Base-by-base conservation (phyloP, 2,888 invertebrate species). In the Napeogenes inachia region DNA sequence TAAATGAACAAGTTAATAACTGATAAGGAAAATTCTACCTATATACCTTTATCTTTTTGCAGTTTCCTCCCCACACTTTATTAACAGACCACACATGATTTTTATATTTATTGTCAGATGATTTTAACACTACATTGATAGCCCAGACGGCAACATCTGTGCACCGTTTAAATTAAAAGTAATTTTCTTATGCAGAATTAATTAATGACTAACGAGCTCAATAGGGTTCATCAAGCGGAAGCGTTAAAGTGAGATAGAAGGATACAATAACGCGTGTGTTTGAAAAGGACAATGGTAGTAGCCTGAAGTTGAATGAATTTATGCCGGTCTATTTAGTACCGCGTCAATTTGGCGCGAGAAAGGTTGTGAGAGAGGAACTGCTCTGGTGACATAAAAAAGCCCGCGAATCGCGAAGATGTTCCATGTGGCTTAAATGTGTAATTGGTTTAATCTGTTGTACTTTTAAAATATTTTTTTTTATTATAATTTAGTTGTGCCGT, bases 181-280 rank as follows among this genome's bases (percentile, higher is more conserved):
- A 88, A 88, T 89, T 90, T 89, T 89, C 89, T 88, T 90, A 89
- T 89, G 89, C 89, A 87, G 89, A 88, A 89, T 89, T 89, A 89
- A 90, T 89, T 89, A 90, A 89, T 89, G 87, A 89, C 89, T 89
- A 90, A 89, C 89, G 87, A 90, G 89, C 89, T 87, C 87, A 89
- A 89, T 89, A 87, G 89, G 86, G 87, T 88, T 87, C 88, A 84
- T 90, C 87, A 88, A 78, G 89, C 89, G 89, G 89, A 89, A 88
- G 87, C 84, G 82, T 68, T 71, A 55, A 74, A 85, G 60, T 53
- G 79, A 70, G 84, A 85, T 62, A 65, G 64, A 61, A 45, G 21
- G 59, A 80, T 74, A 46, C 58, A 35, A 57, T 45, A 68, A 66
- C 10, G 46, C 56, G 6, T 54, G 45, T 54, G 79, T 66, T 63